These are phyloP conservation scores for Speoplatyrhinus poulsoni DNA, from an alignment of 2,113 vertebrate genomes.

Conservation along the genomic window DNA sequence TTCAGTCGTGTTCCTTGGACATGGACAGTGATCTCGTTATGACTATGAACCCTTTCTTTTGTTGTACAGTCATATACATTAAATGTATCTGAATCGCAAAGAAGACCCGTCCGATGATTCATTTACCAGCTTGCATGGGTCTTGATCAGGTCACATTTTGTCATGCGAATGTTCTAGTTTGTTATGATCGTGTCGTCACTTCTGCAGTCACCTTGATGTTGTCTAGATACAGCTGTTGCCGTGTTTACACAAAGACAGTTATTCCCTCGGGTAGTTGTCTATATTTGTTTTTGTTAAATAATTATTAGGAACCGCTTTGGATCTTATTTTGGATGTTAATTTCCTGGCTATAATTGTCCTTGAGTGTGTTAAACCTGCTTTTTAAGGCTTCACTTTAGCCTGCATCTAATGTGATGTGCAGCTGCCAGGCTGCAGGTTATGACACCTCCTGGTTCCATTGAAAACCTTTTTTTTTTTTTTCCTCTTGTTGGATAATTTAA, in stretches of 20 bases:
- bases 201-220: slow-evolving; percentile 51
- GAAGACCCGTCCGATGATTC: not conserved
- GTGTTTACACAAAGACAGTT: not conserved
- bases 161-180: not conserved
- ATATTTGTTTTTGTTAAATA: not conserved
- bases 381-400: not conserved
- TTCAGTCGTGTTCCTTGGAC: not conserved
- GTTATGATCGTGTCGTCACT: not conserved
- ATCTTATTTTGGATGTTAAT: not conserved
- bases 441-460: too few relatives aligned
- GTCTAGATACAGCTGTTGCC: not conserved
- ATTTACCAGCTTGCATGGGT: not conserved
- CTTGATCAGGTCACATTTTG: not conserved
- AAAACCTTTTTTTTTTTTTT: not conserved
- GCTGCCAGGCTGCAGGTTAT: not conserved
- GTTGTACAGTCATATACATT: not conserved
- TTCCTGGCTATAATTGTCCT: not conserved
- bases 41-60: slow-evolving; percentile 29
- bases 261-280: not conserved
- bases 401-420: slow-evolving; percentile 48
- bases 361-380: not conserved
- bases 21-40: slow-evolving; percentile 1
- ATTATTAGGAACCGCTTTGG: not conserved
- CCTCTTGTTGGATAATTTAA: too few relatives aligned
- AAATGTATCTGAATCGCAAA: not conserved